Conservation (phyloP, 1,140 invertebrate species). For the Ceratina australensis region DNA sequence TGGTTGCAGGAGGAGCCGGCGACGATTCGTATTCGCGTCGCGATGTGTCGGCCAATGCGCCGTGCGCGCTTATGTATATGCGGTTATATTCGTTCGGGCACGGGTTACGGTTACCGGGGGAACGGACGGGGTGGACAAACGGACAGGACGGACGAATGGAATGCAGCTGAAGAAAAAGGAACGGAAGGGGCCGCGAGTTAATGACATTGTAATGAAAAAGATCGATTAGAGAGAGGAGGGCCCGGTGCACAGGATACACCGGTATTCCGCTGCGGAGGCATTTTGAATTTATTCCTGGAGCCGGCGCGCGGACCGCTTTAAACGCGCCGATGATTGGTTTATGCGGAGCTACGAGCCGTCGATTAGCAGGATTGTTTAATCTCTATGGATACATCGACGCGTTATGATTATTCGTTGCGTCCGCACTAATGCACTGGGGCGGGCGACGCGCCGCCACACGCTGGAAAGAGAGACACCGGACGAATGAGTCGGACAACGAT, state of each 20-base stretch:
- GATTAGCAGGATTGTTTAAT: constrained; percentile 44
- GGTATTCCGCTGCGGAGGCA: constrained; percentile 42
- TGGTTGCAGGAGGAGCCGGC: constrained; percentile 21
- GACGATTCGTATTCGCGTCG: constrained; percentile 44
- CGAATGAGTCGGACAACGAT: not conserved
- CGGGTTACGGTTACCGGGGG: not conserved
- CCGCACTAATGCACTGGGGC: not conserved
- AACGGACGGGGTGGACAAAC: not conserved
- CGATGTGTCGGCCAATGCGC: constrained; percentile 21
- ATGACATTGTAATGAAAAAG: constrained; percentile 49
- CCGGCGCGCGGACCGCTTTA: constrained; percentile 2
- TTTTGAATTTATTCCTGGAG: constrained; percentile 41
- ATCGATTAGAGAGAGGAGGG: constrained; percentile 41
- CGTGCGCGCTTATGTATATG: not conserved
- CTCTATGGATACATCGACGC: constrained; percentile 22
- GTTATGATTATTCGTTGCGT: constrained; percentile 39
- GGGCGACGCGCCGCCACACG: not conserved
- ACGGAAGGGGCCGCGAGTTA: constrained; percentile 25
- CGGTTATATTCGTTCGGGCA: not conserved
- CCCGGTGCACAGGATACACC: not conserved
- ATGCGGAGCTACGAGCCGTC: constrained; percentile 24
- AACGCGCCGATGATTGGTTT: constrained; percentile 49
- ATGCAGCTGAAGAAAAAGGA: constrained; percentile 37
- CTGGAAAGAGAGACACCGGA: not conserved
- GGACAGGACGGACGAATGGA: not conserved